These are phyloP conservation scores for Hydra vulgaris DNA, from an alignment of 30 jellyfish, hydroid and myxozoan genomes.

Conservation along the genomic window DNA sequence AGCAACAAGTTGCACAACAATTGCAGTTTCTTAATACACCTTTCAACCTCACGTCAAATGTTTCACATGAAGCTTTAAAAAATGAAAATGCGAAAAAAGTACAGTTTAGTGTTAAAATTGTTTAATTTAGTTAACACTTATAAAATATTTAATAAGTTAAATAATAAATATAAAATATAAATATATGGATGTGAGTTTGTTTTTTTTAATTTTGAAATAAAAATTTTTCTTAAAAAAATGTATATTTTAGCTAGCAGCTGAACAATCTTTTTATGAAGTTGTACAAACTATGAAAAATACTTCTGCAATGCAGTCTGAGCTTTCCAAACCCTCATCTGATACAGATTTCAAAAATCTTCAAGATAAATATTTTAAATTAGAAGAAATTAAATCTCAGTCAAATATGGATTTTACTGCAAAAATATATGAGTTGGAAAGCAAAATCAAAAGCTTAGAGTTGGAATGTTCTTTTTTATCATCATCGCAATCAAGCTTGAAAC, in stretches of 20 bases:
- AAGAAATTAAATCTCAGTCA: constrained; percentile 23
- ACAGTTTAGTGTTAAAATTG: too few species aligned
- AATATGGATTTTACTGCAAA: constrained; percentile 30
- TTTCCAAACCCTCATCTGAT: constrained; percentile 30
- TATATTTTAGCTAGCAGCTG: constrained; percentile 17
- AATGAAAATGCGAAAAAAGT: too few species aligned
- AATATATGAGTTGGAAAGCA: constrained; percentile 48
- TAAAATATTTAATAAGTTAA: too few species aligned
- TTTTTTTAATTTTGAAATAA: too few species aligned
- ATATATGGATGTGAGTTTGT: too few species aligned
- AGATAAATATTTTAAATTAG: constrained; percentile 38
- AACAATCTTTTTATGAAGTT: too few species aligned
- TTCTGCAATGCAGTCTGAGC: constrained; percentile 28
- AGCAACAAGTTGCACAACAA: not conserved
- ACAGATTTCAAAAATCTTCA: constrained; percentile 46
- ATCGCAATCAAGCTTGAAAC: constrained; percentile 33
- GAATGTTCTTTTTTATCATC: constrained; percentile 42
- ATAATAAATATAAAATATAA: too few species aligned
- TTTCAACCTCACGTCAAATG: not conserved
- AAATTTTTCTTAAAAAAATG: too few species aligned
- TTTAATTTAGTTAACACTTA: too few species aligned
- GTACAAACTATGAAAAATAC: too few species aligned
- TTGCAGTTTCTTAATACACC: not conserved
- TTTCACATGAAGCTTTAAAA: not conserved
- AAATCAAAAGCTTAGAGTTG: constrained; percentile 41